Evolutionary conservation across 2,113 vertebrate genomes (phyloP).

Genomic region (Lophotis ruficrista): DNA sequence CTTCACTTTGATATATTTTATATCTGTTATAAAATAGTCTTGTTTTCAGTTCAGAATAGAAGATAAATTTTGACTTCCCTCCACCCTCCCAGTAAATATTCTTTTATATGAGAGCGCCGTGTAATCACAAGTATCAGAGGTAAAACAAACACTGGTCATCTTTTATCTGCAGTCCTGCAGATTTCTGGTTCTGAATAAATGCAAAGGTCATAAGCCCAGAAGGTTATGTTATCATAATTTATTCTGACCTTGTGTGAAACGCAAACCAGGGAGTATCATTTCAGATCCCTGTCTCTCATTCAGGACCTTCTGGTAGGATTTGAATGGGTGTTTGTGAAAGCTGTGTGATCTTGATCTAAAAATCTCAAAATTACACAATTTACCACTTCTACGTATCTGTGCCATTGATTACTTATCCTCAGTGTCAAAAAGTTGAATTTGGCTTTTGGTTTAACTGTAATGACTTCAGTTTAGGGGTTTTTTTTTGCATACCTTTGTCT

Average conservation of each 20-base stretch:
- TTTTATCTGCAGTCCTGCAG: not conserved
- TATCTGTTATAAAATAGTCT: not conserved
- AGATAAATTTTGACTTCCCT: not conserved
- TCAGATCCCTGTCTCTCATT: not conserved
- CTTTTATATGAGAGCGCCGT: not conserved
- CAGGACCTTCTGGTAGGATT: not conserved
- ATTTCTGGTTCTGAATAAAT: not conserved
- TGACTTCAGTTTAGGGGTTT: not conserved
- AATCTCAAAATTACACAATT: not conserved
- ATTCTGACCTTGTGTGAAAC: not conserved
- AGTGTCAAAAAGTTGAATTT: not conserved
- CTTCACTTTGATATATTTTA: not conserved
- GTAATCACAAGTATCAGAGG: not conserved
- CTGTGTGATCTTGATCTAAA: not conserved
- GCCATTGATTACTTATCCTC: not conserved
- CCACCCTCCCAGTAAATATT: not conserved
- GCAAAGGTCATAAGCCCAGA: not conserved
- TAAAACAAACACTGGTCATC: not conserved
- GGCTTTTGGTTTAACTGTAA: not conserved
- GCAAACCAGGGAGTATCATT: not conserved
- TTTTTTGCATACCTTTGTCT: not conserved
- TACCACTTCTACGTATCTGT: not conserved
- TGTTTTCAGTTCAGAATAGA: not conserved
- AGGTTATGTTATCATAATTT: not conserved
- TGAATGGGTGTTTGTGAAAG: not conserved